These are phyloP conservation scores for Hippocampus barbouri DNA, from an alignment of 2,113 vertebrate genomes.

Conservation along the genomic window DNA sequence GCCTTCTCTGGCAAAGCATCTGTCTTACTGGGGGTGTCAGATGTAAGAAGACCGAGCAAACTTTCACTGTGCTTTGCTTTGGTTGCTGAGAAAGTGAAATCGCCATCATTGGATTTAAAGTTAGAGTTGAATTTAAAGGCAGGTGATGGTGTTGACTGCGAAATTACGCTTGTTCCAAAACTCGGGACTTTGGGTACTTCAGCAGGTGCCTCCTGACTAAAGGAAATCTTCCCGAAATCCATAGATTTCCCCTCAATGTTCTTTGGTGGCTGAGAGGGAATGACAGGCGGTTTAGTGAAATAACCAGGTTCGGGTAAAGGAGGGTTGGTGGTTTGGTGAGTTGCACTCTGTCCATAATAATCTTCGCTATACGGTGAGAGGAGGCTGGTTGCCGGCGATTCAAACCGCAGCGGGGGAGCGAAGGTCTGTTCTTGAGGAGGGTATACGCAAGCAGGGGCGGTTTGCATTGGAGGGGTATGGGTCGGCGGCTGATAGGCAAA, in stretches of 20 bases:
- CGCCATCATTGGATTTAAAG: slow-evolving; percentile 95
- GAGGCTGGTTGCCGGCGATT: slow-evolving; percentile 82
- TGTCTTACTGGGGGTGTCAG: slow-evolving; percentile 79
- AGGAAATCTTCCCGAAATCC: slow-evolving; percentile 82
- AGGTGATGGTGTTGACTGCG: slow-evolving; percentile 74
- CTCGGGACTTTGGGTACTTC: slow-evolving; percentile 78
- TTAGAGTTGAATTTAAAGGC: slow-evolving; percentile 96
- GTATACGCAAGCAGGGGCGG: slow-evolving; percentile 82
- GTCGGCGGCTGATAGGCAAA: slow-evolving; percentile 87
- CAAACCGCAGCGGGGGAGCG: slow-evolving; percentile 81
- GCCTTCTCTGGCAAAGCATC: slow-evolving; percentile 70
- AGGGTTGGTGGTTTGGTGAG: slow-evolving; percentile 83
- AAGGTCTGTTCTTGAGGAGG: slow-evolving; percentile 90
- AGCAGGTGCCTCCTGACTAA: slow-evolving; percentile 72
- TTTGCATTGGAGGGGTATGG: slow-evolving; percentile 88
- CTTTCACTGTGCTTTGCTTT: slow-evolving; percentile 82
- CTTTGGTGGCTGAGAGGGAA: slow-evolving; percentile 72
- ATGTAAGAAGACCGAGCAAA: slow-evolving; percentile 86
- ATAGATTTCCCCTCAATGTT: slow-evolving; percentile 75
- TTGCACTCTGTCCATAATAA: slow-evolving; percentile 83
- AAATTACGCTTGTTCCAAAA: slow-evolving; percentile 64
- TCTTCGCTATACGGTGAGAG: slow-evolving; percentile 90
- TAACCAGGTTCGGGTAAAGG: slow-evolving; percentile 92
- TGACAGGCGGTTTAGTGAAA: slow-evolving; percentile 85
- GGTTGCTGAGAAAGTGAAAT: slow-evolving; percentile 87